Percentiles rank a stretch among this genome's conserved stretches.
phyloP scores from a whole-genome alignment of 2,888 invertebrate species.

The Apotomis capreana region DNA sequence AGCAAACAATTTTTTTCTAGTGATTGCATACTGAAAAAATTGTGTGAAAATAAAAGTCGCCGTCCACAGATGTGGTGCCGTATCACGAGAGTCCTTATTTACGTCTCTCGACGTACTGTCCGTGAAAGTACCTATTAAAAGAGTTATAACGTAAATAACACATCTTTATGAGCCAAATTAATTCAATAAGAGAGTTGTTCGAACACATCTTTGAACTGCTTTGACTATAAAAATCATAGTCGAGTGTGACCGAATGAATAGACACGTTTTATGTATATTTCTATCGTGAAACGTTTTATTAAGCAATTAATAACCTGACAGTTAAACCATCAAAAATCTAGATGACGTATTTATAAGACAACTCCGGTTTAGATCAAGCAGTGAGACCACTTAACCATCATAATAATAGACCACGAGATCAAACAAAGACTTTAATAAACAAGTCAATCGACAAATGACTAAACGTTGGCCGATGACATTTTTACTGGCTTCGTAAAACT shows the following conservation, averaged over 20 bases:
- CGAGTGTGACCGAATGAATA: not conserved
- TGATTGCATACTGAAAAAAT: no score
- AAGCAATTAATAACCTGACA: not conserved
- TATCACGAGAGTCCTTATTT: no score
- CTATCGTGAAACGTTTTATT: not conserved
- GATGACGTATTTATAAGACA: not conserved
- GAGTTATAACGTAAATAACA: no score
- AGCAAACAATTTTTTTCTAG: no score
- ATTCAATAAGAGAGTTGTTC: no score
- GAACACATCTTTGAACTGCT: no score
- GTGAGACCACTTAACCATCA: not conserved
- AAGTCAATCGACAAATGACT: conserved; percentile 21
- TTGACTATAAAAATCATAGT: no score
- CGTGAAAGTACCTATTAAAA: no score
- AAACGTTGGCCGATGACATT: conserved; percentile 29
- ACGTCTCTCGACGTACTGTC: no score
- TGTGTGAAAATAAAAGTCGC: no score
- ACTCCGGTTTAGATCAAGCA: conserved; percentile 3
- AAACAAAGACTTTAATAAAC: conserved; percentile 23
- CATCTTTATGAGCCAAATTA: no score
- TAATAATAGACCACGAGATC: not conserved
- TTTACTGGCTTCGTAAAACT: conserved; percentile 19
- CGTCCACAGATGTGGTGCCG: no score
- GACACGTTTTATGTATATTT: not conserved
- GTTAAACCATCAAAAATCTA: not conserved